Conservation (phyloP, 37 sponge, comb jelly and placozoan species). For the Chondrosia reniformis region DNA sequence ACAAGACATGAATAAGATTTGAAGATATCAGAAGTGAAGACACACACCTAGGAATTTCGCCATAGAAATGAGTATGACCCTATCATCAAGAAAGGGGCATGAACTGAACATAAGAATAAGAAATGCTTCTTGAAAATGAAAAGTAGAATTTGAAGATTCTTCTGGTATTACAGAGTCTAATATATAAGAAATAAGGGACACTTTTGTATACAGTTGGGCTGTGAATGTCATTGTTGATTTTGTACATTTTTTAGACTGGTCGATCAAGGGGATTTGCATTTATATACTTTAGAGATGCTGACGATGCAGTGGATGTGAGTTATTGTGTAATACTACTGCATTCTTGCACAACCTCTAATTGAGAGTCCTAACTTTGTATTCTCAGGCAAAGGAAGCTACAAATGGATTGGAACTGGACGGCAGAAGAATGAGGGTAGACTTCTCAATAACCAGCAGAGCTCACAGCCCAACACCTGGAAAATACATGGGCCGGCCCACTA, state of each 20-base stretch:
- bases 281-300: slow-evolving; percentile 76
- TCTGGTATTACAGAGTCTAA: too few species aligned
- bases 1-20: too few species aligned
- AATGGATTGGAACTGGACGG: slow-evolving; percentile 95
- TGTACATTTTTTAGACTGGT: slow-evolving; percentile 53
- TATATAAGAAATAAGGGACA: too few species aligned
- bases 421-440: slow-evolving; percentile 88
- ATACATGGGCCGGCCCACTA: slow-evolving; percentile 93
- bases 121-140: too few species aligned
- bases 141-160: too few species aligned
- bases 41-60: too few species aligned
- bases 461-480: slow-evolving; percentile 98
- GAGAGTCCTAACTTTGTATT: neutral
- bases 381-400: slow-evolving; percentile 84
- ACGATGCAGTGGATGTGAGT: slow-evolving; percentile 75
- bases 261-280: slow-evolving; percentile 86
- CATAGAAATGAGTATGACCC: too few species aligned
- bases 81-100: too few species aligned
- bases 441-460: slow-evolving; percentile 94
- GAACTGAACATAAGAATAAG: too few species aligned
- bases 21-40: too few species aligned
- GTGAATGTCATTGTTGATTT: neutral
- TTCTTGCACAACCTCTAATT: neutral
- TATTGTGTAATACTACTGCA: neutral
- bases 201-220: too few species aligned